A percentile compares a stretch with the other conserved stretches of the same genome.
Conservation (phyloP, 2,797 vertebrate species). For the Prunella strophiata region DNA sequence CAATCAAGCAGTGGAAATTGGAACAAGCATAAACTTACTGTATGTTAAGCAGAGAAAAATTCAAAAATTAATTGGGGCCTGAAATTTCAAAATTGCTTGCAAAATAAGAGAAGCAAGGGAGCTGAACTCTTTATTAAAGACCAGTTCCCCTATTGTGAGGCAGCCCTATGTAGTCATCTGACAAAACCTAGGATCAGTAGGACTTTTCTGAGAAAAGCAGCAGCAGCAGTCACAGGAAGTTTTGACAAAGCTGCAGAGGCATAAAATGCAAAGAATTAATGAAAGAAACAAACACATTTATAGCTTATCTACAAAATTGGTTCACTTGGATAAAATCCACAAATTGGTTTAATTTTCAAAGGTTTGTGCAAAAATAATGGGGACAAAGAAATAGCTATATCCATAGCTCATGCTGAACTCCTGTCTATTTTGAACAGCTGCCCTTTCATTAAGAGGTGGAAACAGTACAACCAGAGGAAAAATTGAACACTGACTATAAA, state of each 20-base stretch:
- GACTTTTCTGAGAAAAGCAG: not conserved
- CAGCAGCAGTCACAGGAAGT: not conserved
- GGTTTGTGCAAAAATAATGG: not conserved
- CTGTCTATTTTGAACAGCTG: not conserved
- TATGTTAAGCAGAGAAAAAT: not conserved
- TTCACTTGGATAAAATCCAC: not conserved
- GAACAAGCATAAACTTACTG: not conserved
- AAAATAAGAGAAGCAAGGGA: not conserved
- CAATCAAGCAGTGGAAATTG: not conserved
- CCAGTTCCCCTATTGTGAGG: not conserved
- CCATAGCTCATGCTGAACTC: not conserved
- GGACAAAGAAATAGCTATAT: not conserved
- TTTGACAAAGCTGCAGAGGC: not conserved
- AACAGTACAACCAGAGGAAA: not conserved
- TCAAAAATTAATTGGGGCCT: not conserved
- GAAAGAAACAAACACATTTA: not conserved
- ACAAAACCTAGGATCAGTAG: not conserved
- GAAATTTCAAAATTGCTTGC: not conserved
- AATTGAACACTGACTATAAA: not conserved
- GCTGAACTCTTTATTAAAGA: not conserved
- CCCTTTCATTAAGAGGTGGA: not conserved
- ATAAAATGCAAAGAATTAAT: slow-evolving; percentile 14
- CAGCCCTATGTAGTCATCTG: not conserved
- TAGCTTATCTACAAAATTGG: not conserved
- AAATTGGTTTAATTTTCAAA: not conserved